phyloP scores from a whole-genome alignment of 2,797 vertebrate species.

The Poeciliopsis infans region DNA sequence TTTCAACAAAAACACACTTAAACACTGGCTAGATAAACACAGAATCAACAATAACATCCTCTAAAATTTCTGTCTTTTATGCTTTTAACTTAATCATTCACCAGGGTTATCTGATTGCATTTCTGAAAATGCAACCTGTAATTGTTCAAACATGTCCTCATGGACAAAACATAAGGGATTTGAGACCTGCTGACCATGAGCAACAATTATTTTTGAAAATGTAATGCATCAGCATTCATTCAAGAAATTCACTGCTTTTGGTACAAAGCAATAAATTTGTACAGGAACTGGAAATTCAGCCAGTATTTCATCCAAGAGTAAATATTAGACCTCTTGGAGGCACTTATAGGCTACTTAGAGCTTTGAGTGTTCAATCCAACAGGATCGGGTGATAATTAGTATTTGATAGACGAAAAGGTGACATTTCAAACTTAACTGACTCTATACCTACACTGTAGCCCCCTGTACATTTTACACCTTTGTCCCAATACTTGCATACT shows the following conservation, averaged over 20 bases:
- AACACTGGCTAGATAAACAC: not conserved
- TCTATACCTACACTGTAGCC: not conserved
- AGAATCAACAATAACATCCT: not conserved
- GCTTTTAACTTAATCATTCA: not conserved
- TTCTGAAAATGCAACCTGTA: not conserved
- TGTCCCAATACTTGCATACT: no score
- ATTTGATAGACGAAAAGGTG: no score
- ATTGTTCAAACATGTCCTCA: not conserved
- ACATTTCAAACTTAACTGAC: not conserved
- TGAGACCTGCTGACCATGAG: no score
- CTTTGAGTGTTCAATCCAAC: not conserved
- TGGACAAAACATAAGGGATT: not conserved
- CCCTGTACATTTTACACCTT: not conserved
- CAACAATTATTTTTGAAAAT: not conserved
- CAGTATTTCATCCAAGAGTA: not conserved
- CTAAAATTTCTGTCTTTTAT: not conserved
- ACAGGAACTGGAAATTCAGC: not conserved
- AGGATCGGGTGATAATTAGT: not conserved
- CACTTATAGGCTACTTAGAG: not conserved
- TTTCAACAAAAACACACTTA: not conserved
- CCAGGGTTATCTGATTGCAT: not conserved
- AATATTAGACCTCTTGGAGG: not conserved
- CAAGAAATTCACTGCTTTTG: not conserved
- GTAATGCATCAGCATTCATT: not conserved
- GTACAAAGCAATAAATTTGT: no score